These are phyloP conservation scores for Drosophila elegans DNA, from an alignment of 1,140 invertebrate species.

Conservation along the genomic window DNA sequence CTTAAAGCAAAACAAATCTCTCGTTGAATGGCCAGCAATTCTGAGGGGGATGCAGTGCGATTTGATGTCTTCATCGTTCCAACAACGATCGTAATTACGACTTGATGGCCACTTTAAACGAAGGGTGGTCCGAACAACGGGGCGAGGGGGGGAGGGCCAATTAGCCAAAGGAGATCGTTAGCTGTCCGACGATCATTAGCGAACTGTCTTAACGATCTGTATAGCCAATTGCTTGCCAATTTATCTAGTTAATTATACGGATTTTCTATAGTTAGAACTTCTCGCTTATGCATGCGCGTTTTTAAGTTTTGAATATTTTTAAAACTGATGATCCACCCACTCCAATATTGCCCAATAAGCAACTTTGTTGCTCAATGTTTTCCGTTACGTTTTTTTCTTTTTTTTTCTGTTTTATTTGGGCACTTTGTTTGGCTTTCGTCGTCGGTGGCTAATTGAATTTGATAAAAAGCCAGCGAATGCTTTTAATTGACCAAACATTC, in stretches of 20 bases:
- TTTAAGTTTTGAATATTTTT: constrained; percentile 1
- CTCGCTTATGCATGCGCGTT: background rate
- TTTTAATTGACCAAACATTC: constrained; percentile 67
- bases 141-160: constrained; percentile 25
- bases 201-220: constrained; percentile 57
- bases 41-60: constrained; percentile 6
- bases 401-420: background rate
- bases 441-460: constrained; percentile 66
- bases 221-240: constrained; percentile 55
- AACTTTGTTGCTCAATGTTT: constrained; percentile 39
- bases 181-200: constrained; percentile 50
- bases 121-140: constrained; percentile 2
- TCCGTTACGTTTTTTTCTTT: background rate
- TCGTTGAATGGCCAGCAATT: background rate
- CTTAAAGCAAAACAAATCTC: background rate
- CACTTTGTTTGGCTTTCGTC: constrained; percentile 2
- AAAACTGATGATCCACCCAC: background rate
- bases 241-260: constrained; percentile 60
- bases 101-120: constrained; percentile 38
- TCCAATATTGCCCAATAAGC: background rate
- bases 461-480: constrained; percentile 58
- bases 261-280: constrained; percentile 52
- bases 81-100: constrained; percentile 35
- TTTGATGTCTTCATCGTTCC: constrained; percentile 42
- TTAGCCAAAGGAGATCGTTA: constrained; percentile 53